phyloP scores from a whole-genome alignment of 92 coral and sea anemone species.

The Metridium senile region DNA sequence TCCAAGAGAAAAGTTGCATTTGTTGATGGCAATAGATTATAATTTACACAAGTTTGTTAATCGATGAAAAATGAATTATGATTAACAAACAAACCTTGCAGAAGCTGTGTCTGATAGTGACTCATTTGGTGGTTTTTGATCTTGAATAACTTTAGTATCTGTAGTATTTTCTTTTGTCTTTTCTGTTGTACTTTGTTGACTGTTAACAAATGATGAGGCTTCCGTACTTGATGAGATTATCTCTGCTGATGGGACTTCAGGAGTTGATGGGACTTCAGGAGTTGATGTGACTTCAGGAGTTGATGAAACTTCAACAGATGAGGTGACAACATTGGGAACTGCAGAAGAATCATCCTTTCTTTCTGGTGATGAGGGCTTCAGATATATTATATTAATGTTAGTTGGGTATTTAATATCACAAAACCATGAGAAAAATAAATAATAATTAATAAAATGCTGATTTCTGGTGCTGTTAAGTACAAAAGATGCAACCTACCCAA shows the following conservation, averaged over 20 bases:
- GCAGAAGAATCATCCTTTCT: slow-evolving; percentile 1
- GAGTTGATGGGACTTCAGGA: slow-evolving; percentile 35
- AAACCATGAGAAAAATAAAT: too few species aligned
- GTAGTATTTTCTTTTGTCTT: slow-evolving; percentile 4
- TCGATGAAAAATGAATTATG: too few species aligned
- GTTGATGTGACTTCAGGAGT: slow-evolving; percentile 11
- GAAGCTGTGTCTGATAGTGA: neutral
- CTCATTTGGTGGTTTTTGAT: neutral
- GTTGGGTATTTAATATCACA: too few species aligned
- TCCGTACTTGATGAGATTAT: too few species aligned
- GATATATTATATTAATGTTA: neutral
- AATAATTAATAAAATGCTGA: too few species aligned
- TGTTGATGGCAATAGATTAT: too few species aligned
- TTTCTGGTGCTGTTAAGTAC: too few species aligned
- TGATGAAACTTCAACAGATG: slow-evolving; percentile 75
- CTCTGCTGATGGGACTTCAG: slow-evolving; percentile 34
- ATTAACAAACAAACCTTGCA: neutral
- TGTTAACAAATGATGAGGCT: too few species aligned
- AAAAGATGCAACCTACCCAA: too few species aligned
- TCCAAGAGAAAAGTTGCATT: too few species aligned
- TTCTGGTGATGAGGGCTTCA: neutral
- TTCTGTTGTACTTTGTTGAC: slow-evolving; percentile 1
- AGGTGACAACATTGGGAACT: slow-evolving; percentile 53
- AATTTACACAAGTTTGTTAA: too few species aligned
- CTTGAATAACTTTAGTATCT: neutral